Evolutionary conservation across 2,888 invertebrate genomes (phyloP), one percentile per base, ranked within the genome.

Genomic region (Tetheella fluctuosa): DNA sequence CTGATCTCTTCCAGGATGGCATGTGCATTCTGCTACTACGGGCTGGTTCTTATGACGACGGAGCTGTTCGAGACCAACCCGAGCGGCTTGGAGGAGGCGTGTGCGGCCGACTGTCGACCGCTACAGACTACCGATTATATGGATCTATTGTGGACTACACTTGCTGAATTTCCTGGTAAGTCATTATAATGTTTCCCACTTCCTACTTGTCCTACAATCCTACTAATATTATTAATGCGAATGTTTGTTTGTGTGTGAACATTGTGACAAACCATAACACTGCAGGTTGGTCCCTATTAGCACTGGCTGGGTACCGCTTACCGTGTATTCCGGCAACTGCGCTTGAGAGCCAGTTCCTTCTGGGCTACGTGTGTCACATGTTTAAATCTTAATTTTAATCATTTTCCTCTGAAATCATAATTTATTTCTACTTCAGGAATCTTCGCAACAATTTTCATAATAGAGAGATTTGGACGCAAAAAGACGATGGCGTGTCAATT

Each of bases 1-100:
- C n/a, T n/a, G n/a, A n/a, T n/a, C n/a, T n/a, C n/a, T 63, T 76
- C 73, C 76, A 97, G 97, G 97, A 96, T 97, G 95, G 95, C 97
- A 0, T 98, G 98, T 85, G 98, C 98, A 0, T 98, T 99, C 91
- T 97, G 98, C 83, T 99, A 99, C 88, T 99, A 99, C 83, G 98
- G 99, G 0, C 94, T 98, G 42, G 98, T 99, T 8, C 89, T 99
- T 61, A 97, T 99, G 96, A 98, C 98, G 1, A 99, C 98, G 0
- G 98, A 98, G 84, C 88, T 98, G 59, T 97, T 98, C 88, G 97
- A 97, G 84, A 95, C 95, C 56, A 91, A 84, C 55, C 81, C 85
- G 53, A 80, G 84, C 54, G 84, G 89, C 54, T 91, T 91, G 63
- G 81, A 74, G 54, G 86, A 83, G 65, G 62, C 92, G 56, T 96